Evolutionary conservation across 1,140 invertebrate species (phyloP), one percentile per base, ranked within the genome.

Genomic region (Arion vulgaris): DNA sequence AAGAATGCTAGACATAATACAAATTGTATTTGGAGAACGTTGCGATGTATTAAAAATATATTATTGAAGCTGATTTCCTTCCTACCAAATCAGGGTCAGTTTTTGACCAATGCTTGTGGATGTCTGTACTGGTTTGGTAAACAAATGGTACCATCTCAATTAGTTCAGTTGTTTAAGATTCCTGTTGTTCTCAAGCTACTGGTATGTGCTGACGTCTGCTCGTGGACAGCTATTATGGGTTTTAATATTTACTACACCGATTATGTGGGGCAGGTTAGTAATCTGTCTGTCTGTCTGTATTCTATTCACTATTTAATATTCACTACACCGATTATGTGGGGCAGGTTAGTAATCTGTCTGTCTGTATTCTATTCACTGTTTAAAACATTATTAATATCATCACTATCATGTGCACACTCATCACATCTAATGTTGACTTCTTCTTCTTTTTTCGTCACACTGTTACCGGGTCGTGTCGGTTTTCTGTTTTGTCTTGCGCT

Each of bases 311-410:
- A n/a, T 93, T 93, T 87, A 92, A 92, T 77, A 89, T 94, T 77
- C 94, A 93, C 85, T 94, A 92, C 85, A 93, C 93, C 23, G 93
- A 94, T 87, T 94, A 90, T 90, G 92, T 94, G 23, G 93, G 92
- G 4, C 92, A 94, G 87, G 91, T 84, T 28, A 76, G 78, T 45
- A 41, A 17, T 74, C n/a, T 39, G 13, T 32, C 66, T 68, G 26
- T 26, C 66, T 68, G 7, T 68, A 9, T 68, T n/a, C n/a, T n/a
- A n/a, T n/a, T n/a, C n/a, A n/a, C n/a, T n/a, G n/a, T 93, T 93
- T 87, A 92, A 92, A n/a, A n/a, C n/a, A n/a, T n/a, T n/a, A n/a
- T n/a, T n/a, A n/a, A n/a, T n/a, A n/a, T n/a, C n/a, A n/a, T n/a
- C n/a, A n/a, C n/a, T n/a, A n/a, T n/a, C n/a, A n/a, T n/a, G n/a